Percentiles rank a stretch among this genome's conserved stretches.
Conservation (phyloP, 2,888 invertebrate genomes). For the Cerastis rubricosa region DNA sequence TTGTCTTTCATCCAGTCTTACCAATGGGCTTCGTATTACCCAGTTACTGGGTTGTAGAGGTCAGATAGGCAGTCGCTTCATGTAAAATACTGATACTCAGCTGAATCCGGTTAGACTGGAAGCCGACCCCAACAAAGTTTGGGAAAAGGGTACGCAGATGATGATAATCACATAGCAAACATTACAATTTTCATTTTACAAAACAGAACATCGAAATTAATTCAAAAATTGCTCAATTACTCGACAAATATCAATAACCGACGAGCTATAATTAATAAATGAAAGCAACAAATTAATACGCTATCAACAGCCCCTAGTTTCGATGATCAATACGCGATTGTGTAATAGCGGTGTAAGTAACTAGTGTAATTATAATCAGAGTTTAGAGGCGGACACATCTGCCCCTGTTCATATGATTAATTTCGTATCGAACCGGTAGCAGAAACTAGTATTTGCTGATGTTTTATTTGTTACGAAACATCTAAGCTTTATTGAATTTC, state of each 20-base stretch:
- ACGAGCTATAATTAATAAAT: slow-evolving; percentile 33
- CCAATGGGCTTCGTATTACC: too few relatives aligned
- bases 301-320: slow-evolving; percentile 50
- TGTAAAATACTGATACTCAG: too few relatives aligned
- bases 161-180: background rate
- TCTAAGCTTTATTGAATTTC: slow-evolving; percentile 37
- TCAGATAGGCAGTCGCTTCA: too few relatives aligned
- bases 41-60: too few relatives aligned
- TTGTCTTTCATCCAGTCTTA: too few relatives aligned
- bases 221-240: slow-evolving; percentile 15
- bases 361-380: slow-evolving; percentile 49
- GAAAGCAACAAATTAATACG: slow-evolving; percentile 61
- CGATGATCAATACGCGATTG: slow-evolving; percentile 61
- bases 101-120: too few relatives aligned
- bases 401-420: slow-evolving; percentile 54
- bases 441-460: slow-evolving; percentile 44
- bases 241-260: slow-evolving; percentile 30
- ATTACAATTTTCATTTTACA: background rate
- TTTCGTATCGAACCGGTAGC: slow-evolving; percentile 44
- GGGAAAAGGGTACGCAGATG: too few relatives aligned
- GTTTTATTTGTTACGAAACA: slow-evolving; percentile 32
- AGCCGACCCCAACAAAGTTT: too few relatives aligned
- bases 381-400: slow-evolving; percentile 55
- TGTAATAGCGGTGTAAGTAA: slow-evolving; percentile 57
- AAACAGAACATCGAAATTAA: background rate